Evolutionary conservation across 2,888 invertebrate species (phyloP), one percentile per base, ranked within the genome.

Genomic region (Acrocyrtus sp.): DNA sequence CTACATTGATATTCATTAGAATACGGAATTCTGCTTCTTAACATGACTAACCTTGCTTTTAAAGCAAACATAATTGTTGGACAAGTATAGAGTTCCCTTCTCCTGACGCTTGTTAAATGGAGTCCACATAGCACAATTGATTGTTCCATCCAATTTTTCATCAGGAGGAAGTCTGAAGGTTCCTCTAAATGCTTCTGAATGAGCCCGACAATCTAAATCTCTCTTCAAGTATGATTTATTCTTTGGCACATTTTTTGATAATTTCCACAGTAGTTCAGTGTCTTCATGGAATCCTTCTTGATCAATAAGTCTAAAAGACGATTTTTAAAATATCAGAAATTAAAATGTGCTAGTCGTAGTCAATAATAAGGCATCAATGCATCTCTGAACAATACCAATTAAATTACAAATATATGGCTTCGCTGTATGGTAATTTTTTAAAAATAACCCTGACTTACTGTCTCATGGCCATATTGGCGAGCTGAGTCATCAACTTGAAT

Each of bases 391-490:
- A n/a, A 12, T 12, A 39, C 39, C 8, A 39, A 12, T 12, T 12
- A 12, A 12, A 12, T 39, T 39, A 39, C 8, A 12, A 12, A 39
- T 51, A 17, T 47, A 47, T 15, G 12, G 17, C 17, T 47, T 17
- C 10, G 48, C 48, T 17, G 8, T 6, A 17, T 17, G 10, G 12
- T 47, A n/a, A 19, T 17, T 8, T n/a, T 19, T 29, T n/a, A n/a
- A n/a, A n/a, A n/a, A n/a, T n/a, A n/a, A n/a, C n/a, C n/a, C 45
- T 3, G 29, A 77, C 80, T 77, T 84, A 90, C 90, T 92, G 90
- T 88, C 95, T 96, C 91, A 98, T 97, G 68, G 98, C 97, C 86
- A 98, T 90, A 86, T 98, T 98, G 62, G 96, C 95, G 47, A 99
- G 87, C 84, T 98, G 98, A 83, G 96, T 93, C 91, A 98, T 96